A percentile compares a stretch with the other conserved stretches of the same genome.
Evolutionary conservation across 1,140 invertebrate species (phyloP).

Genomic region (Helicoverpa armigera): DNA sequence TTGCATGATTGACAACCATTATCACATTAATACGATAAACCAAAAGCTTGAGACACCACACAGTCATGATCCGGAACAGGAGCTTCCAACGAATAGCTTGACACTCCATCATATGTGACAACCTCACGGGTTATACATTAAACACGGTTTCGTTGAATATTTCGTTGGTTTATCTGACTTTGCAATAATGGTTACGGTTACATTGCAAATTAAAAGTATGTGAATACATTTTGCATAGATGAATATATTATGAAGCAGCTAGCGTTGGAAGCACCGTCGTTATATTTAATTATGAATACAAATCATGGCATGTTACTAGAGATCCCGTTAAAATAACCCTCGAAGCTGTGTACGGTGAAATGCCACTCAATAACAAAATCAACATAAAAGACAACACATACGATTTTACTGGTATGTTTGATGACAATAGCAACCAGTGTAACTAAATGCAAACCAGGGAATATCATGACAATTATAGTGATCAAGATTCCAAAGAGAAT

Average conservation of each 20-base stretch:
- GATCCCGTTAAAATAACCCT: constrained; percentile 33
- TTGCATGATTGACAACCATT: constrained; percentile 86
- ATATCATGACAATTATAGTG: too few species aligned
- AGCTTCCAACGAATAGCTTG: constrained; percentile 65
- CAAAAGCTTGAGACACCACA: constrained; percentile 77
- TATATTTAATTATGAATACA: constrained; percentile 49
- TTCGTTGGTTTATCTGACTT: constrained; percentile 39
- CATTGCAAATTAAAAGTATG: constrained; percentile 29
- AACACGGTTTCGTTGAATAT: too few species aligned
- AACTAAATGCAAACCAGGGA: constrained; percentile 24
- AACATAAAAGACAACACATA: constrained; percentile 14
- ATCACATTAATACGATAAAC: constrained; percentile 84
- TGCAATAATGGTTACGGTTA: constrained; percentile 44
- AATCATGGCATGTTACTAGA: constrained; percentile 44
- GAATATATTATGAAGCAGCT: constrained; percentile 39
- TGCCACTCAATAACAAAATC: constrained; percentile 29
- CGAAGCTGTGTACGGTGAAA: constrained; percentile 51
- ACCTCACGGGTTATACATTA: too few species aligned
- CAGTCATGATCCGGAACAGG: constrained; percentile 60
- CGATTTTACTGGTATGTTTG: constrained; percentile 18
- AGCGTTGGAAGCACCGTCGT: constrained; percentile 55
- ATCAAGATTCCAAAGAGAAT: too few species aligned
- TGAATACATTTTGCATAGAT: constrained; percentile 22
- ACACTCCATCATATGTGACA: neutral
- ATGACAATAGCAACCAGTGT: constrained; percentile 37